Conservation (phyloP, 2,888 invertebrate species). For the Mythimna ferrago region DNA sequence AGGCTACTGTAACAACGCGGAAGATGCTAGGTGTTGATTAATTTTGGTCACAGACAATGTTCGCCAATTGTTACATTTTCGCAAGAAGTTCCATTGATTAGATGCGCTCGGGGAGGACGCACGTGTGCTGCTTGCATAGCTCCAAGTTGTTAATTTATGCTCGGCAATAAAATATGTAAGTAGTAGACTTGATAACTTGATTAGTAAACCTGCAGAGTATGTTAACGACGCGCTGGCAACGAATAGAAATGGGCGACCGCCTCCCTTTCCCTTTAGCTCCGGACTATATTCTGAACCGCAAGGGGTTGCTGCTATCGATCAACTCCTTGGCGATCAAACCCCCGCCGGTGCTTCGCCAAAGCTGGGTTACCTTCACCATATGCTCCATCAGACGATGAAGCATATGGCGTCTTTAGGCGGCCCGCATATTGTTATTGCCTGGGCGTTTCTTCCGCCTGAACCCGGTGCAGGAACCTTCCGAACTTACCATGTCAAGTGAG, state of each 20-base stretch:
- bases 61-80: constrained; percentile 57
- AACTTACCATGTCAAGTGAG: too few relatives aligned
- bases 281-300: too few relatives aligned
- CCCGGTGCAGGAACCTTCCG: too few relatives aligned
- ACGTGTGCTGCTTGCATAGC: constrained; percentile 32
- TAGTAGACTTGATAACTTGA: background rate
- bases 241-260: background rate
- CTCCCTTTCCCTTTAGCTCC: too few relatives aligned
- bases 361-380: too few relatives aligned
- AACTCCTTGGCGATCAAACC: too few relatives aligned
- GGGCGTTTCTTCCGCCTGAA: too few relatives aligned
- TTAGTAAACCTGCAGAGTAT: constrained; percentile 2
- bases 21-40: constrained; percentile 54
- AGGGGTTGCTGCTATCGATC: too few relatives aligned
- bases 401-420: too few relatives aligned
- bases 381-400: too few relatives aligned
- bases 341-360: too few relatives aligned
- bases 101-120: constrained; percentile 9
- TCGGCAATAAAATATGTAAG: constrained; percentile 20
- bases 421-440: too few relatives aligned
- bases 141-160: constrained; percentile 21
- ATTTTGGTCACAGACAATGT: constrained; percentile 50
- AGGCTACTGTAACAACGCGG: constrained; percentile 44
- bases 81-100: constrained; percentile 49
- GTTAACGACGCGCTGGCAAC: background rate